Evolutionary conservation across 2,797 vertebrate genomes (phyloP), one percentile per base, ranked within the genome.

Genomic region (Siniperca undulata): DNA sequence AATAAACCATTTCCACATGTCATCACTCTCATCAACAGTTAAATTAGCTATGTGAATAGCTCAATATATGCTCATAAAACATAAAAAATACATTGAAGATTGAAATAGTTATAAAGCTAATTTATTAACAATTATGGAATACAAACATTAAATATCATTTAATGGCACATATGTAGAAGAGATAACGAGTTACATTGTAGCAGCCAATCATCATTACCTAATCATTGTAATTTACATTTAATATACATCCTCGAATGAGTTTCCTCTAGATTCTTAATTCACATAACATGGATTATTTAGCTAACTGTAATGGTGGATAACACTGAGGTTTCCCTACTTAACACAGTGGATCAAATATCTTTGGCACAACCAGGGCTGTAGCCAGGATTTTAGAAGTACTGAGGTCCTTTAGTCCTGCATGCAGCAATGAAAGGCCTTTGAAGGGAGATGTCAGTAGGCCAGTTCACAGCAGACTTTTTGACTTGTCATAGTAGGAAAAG

Each of bases 91-190:
- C 2, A 36, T 0, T n/a, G 0, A 46, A 2, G 20, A 42, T 42
- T 34, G 5, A 69, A 55, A 38, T 38, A 0, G 19, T 50, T 36
- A 1, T 46, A 60, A 48, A 44, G 22, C 3, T 4, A 0, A 53
- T 84, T 62, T 82, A 84, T 77, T 58, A 46, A 62, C 5, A 67
- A 77, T 69, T 46, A 38, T 38, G 2, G 3, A 74, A 36, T 64
- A 77, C 4, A 80, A 74, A 77, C 67, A 82, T 36, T 13, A 34
- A 14, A 42, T 48, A 27, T 42, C 0, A 65, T 65, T 72, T 68
- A 1, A 68, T 67, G 16, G 20, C 7, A 66, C 34, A 76, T 9
- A 67, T 61, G 17, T 27, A 48, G 4, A 56, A 2, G 1, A 40
- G 20, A 74, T 30, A 24, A 69, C 1, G 0, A 67, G 4, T 22